Evolutionary conservation across 2,113 vertebrate species (phyloP).

Genomic region (Sebastes fasciatus): DNA sequence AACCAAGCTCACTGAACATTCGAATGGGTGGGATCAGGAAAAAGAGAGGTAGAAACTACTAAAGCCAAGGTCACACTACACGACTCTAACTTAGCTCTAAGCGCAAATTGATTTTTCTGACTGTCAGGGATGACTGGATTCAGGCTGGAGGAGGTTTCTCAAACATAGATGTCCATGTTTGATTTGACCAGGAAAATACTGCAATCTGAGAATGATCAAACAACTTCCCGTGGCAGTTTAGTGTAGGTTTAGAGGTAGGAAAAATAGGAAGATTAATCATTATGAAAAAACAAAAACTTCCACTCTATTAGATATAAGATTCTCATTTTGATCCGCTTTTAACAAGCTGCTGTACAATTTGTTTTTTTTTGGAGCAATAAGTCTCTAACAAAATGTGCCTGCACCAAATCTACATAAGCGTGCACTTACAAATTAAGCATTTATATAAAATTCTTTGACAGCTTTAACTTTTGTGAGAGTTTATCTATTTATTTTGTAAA

Average conservation of each 20-base stretch:
- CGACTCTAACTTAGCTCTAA: slow-evolving; percentile 25
- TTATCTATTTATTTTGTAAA: slow-evolving; percentile 14
- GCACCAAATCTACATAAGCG: slow-evolving; percentile 16
- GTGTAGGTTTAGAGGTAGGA: slow-evolving; percentile 4
- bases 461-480: slow-evolving; percentile 9
- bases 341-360: slow-evolving; percentile 19
- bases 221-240: slow-evolving; percentile 39
- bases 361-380: not conserved
- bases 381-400: slow-evolving; percentile 35
- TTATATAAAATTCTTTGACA: slow-evolving; percentile 32
- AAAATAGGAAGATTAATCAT: slow-evolving; percentile 11
- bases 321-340: slow-evolving; percentile 16
- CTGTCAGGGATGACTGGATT: slow-evolving; percentile 14
- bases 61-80: slow-evolving; percentile 73
- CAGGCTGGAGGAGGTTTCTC: slow-evolving; percentile 3
- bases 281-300: slow-evolving; percentile 12
- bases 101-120: slow-evolving; percentile 29
- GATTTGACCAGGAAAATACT: not conserved
- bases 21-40: slow-evolving; percentile 28
- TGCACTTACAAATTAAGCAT: slow-evolving; percentile 40
- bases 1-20: slow-evolving; percentile 46
- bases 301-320: not conserved
- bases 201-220: slow-evolving; percentile 11
- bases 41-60: slow-evolving; percentile 73
- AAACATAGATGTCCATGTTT: slow-evolving; percentile 10